Evolutionary conservation across 2,888 invertebrate genomes (phyloP), one percentile per base, ranked within the genome.

Genomic region (Zeuzera pyrina): DNA sequence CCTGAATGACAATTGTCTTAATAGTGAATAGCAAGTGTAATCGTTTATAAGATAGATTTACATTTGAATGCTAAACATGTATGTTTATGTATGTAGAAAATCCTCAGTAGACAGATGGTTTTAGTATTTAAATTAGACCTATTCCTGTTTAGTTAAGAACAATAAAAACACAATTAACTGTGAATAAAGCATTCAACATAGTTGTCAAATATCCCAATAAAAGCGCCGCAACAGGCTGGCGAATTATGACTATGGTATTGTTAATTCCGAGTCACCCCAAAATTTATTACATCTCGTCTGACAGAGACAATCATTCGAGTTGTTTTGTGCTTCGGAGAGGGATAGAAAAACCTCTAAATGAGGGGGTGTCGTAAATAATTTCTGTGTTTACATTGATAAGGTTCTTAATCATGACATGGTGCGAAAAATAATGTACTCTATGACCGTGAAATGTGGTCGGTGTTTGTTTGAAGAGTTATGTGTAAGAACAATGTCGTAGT

Each of bases 321-420:
- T 30, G 41, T 42, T 47, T 42, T 34, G 34, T 39, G 47, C 33
- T 38, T 43, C 42, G 40, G 62, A 70, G 50, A 44, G 63, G 53
- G 71, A 72, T n/a, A 43, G 47, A 46, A 48, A 55, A 42, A 58
- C 44, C 50, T 56, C 61, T 66, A 70, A 73, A 70, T 68, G 62
- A 69, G 71, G 64, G 73, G 69, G 71, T 72, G 70, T 71, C 66
- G 65, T 72, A 72, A 73, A 72, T 73, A 71, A 66, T 69, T 28
- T 69, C 63, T 58, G 55, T 52, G 53, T 59, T 63, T 58, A 61
- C 55, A 60, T 57, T 64, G 63, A 63, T 63, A 66, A 68, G 59
- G 66, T 67, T 60, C 52, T 62, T 60, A 61, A 59, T 56, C 46
- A 45, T 42, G 29, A 43, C 3, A 11, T 23, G 15, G 19, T 36